A percentile compares a stretch with the other conserved stretches of the same genome.
phyloP scores from a whole-genome alignment of 2,888 invertebrate species.

The Pyrgus malvae region DNA sequence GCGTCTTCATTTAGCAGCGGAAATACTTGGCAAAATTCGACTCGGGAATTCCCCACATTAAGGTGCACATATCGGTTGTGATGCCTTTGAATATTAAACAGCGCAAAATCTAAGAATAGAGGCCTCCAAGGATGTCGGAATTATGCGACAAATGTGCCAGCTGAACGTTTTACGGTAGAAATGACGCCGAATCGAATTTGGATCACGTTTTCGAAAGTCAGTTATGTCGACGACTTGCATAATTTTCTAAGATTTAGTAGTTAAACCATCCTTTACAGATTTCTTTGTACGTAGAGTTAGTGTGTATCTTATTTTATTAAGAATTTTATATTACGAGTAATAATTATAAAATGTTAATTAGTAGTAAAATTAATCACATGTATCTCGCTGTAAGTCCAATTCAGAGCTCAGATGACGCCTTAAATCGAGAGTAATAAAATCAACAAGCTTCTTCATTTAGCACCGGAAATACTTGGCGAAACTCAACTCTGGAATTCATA shows the following conservation, averaged over 20 bases:
- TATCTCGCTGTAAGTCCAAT: no score
- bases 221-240: background rate
- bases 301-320: no score
- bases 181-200: conserved; percentile 49
- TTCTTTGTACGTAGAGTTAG: no score
- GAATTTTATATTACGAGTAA: no score
- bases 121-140: conserved; percentile 60
- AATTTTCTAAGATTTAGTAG: no score
- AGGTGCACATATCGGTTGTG: conserved; percentile 44
- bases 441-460: conserved; percentile 25
- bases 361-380: no score
- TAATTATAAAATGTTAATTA: no score
- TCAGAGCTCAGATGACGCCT: background rate
- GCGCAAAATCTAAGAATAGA: conserved; percentile 46
- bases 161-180: conserved; percentile 74
- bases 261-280: no score
- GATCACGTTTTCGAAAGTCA: background rate
- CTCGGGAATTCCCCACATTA: conserved; percentile 29
- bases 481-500: conserved; percentile 29
- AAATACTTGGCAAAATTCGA: conserved; percentile 24
- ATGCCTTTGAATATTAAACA: conserved; percentile 67
- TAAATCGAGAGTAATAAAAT: conserved; percentile 29
- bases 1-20: conserved; percentile 20
- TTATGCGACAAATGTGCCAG: conserved; percentile 76
- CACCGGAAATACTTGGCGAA: conserved; percentile 19